Conservation (phyloP, 1,140 invertebrate species). For the Rhopalosiphum padi region DNA sequence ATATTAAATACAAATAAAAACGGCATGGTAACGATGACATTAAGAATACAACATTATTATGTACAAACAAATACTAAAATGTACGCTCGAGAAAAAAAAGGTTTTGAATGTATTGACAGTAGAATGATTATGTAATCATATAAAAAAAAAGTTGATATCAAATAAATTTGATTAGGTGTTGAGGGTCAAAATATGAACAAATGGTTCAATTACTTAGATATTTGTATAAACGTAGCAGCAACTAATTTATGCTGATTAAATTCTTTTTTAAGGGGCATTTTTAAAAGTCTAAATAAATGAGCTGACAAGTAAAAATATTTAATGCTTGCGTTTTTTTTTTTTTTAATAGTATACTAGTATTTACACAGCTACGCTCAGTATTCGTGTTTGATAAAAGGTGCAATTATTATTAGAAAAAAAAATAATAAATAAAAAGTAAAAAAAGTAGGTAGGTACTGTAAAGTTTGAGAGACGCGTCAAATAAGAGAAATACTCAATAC, state of each 20-base stretch:
- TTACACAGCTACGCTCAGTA: background rate
- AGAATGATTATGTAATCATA: background rate
- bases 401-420: background rate
- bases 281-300: background rate
- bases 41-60: background rate
- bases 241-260: constrained; percentile 7
- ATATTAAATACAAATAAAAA: background rate
- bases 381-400: background rate
- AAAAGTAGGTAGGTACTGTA: background rate
- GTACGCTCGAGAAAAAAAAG: background rate
- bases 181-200: background rate
- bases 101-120: background rate
- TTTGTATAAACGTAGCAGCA: background rate
- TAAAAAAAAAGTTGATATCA: background rate
- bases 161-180: background rate
- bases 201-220: background rate
- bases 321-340: background rate
- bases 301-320: constrained; percentile 5
- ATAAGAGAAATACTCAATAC: background rate
- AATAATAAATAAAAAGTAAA: background rate
- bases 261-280: background rate
- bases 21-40: background rate
- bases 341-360: background rate
- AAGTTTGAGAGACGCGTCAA: background rate
- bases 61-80: background rate